Evolutionary conservation across 64 coral and sea anemone species (phyloP).

Genomic region (Montipora efflorescens): DNA sequence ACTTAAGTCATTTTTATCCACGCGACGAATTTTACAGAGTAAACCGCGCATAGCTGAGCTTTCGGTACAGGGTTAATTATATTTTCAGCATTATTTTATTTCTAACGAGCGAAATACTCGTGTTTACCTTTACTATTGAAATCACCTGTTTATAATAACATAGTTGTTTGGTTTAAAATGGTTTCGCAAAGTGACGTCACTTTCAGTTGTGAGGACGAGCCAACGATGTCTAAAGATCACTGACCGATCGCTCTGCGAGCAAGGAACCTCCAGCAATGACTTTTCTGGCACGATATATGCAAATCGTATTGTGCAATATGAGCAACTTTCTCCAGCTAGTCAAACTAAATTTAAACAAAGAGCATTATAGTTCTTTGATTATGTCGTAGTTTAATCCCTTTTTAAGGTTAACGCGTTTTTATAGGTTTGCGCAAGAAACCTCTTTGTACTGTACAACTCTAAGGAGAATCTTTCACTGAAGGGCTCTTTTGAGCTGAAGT

Average conservation of each 20-base stretch:
- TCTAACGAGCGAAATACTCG: constrained; percentile 40
- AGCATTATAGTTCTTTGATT: not conserved
- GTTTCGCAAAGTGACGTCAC: constrained; percentile 38
- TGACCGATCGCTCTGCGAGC: not conserved
- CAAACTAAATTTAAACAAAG: not conserved
- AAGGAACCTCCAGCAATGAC: not conserved
- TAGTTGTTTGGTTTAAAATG: constrained; percentile 39
- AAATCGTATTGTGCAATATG: not conserved
- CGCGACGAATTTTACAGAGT: not conserved
- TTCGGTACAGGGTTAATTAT: constrained; percentile 9
- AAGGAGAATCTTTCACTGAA: not conserved
- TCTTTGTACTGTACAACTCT: not conserved
- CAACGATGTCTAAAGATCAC: not conserved
- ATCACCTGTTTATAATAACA: constrained; percentile 44
- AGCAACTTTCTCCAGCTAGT: not conserved
- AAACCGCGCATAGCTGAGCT: not conserved
- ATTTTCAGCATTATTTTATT: constrained; percentile 46
- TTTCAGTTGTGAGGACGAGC: not conserved
- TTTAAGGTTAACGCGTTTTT: no score
- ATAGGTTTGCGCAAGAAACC: not conserved
- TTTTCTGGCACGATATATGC: not conserved
- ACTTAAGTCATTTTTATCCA: not conserved
- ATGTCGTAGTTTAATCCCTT: no score
- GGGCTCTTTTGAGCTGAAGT: not conserved
- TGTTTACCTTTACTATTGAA: constrained; percentile 34